phyloP scores from a whole-genome alignment of 2,113 vertebrate species.

The Podarcis raffonei region DNA sequence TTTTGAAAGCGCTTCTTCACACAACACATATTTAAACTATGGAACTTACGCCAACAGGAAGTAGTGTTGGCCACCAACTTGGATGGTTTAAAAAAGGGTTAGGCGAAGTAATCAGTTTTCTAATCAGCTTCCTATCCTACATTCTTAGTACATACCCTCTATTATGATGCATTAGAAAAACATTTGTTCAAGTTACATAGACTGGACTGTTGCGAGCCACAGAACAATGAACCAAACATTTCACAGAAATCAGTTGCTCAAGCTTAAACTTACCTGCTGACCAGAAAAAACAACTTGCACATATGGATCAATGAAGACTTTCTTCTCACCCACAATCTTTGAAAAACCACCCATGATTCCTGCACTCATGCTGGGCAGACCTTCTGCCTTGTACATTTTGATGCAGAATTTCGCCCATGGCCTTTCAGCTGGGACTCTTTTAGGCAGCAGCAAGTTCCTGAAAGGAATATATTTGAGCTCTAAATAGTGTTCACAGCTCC shows the following conservation, averaged over 20 bases:
- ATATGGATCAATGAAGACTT: constrained; percentile 88
- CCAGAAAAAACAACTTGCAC: constrained; percentile 89
- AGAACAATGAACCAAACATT: not conserved
- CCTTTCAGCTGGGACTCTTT: constrained; percentile 83
- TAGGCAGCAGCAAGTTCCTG: constrained; percentile 91
- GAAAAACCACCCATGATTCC: constrained; percentile 89
- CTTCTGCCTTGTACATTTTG: constrained; percentile 86
- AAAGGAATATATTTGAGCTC: constrained; percentile 11
- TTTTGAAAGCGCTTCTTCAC: too few relatives aligned
- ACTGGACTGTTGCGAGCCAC: accelerated
- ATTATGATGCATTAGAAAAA: not conserved
- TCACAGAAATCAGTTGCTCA: not conserved
- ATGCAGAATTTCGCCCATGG: constrained; percentile 90
- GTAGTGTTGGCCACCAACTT: too few relatives aligned
- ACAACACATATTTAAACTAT: too few relatives aligned
- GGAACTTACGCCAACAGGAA: too few relatives aligned
- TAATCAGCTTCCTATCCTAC: not conserved
- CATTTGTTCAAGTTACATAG: not conserved
- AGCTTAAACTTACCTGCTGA: constrained; percentile 81
- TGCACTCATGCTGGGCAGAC: constrained; percentile 85
- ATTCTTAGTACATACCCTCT: not conserved
- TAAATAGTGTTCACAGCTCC: not conserved
- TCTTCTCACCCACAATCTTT: constrained; percentile 85
- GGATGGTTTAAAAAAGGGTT: too few relatives aligned
- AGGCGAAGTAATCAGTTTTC: not conserved